Conservation (phyloP, 2,888 invertebrate genomes). For the Sinodicranocentrus sp. region DNA sequence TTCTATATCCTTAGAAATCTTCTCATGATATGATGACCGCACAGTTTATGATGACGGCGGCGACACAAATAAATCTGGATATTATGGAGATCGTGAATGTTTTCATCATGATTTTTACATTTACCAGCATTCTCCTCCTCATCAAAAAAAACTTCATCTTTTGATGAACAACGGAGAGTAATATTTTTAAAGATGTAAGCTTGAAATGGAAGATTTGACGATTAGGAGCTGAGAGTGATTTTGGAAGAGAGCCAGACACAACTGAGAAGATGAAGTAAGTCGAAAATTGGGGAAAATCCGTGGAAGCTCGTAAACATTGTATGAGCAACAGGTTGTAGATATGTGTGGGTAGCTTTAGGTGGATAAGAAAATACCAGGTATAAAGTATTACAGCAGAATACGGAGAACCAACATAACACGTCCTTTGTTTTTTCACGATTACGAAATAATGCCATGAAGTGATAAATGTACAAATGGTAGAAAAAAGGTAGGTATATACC, state of each 20-base stretch:
- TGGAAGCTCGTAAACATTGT: background rate
- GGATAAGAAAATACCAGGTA: background rate
- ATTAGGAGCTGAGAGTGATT: background rate
- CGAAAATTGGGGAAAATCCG: background rate
- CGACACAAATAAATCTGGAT: background rate
- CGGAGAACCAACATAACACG: no score
- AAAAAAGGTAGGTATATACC: no score
- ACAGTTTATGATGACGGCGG: slow-evolving; percentile 13
- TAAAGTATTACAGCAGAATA: background rate
- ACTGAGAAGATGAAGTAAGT: background rate
- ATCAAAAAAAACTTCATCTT: background rate
- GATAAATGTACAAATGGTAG: no score
- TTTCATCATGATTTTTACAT: slow-evolving; percentile 11
- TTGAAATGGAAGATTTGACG: no score
- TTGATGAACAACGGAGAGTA: no score
- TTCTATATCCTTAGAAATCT: background rate
- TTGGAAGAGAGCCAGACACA: slow-evolving; percentile 10
- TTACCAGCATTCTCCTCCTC: background rate
- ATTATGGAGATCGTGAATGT: slow-evolving; percentile 13
- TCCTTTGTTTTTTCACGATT: no score
- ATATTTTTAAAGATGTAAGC: no score
- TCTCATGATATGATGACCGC: slow-evolving; percentile 3
- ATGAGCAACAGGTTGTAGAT: slow-evolving; percentile 9
- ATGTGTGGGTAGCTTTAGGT: background rate
- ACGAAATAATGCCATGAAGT: no score